Conservation (phyloP, 1,140 invertebrate species). For the Melitaea cinxia region DNA sequence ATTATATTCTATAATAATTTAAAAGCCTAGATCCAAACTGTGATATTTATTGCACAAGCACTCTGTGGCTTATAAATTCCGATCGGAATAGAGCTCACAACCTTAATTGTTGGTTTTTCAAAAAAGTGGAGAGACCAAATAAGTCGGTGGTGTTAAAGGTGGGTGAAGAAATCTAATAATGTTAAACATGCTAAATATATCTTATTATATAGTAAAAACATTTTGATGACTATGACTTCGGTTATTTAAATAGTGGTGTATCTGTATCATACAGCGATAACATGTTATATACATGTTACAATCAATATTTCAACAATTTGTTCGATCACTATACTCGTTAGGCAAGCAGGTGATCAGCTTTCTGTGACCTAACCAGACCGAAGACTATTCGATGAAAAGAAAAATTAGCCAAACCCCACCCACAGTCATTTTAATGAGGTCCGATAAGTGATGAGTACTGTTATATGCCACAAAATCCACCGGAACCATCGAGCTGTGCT, state of each 20-base stretch:
- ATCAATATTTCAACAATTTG: conserved; percentile 18
- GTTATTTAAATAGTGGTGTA: conserved; percentile 19
- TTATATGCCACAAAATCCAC: conserved; percentile 47
- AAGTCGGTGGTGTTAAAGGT: conserved; percentile 54
- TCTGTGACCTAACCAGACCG: conserved; percentile 55
- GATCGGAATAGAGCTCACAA: conserved; percentile 82
- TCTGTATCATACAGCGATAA: conserved; percentile 16
- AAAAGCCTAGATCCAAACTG: conserved; percentile 83
- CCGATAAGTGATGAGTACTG: conserved; percentile 25
- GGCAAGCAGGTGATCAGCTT: conserved; percentile 64
- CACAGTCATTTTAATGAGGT: conserved; percentile 54
- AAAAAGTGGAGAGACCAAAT: conserved; percentile 65
- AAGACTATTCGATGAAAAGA: conserved; percentile 45
- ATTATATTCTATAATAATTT: conserved; percentile 83
- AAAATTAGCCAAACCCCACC: conserved; percentile 61
- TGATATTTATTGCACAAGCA: conserved; percentile 84
- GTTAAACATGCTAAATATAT: conserved; percentile 43
- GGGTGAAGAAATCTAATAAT: conserved; percentile 53
- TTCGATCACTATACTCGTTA: conserved; percentile 53
- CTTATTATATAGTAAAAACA: conserved; percentile 40
- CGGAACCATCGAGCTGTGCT: conserved; percentile 75
- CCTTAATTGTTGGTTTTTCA: conserved; percentile 74
- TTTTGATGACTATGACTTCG: conserved; percentile 31
- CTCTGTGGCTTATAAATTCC: conserved; percentile 81
- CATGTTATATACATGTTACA: conserved; percentile 13